A percentile compares a stretch with the other conserved stretches of the same genome.
Evolutionary conservation across 2,888 invertebrate species (phyloP).

Genomic region (Orchesellides sinensis): DNA sequence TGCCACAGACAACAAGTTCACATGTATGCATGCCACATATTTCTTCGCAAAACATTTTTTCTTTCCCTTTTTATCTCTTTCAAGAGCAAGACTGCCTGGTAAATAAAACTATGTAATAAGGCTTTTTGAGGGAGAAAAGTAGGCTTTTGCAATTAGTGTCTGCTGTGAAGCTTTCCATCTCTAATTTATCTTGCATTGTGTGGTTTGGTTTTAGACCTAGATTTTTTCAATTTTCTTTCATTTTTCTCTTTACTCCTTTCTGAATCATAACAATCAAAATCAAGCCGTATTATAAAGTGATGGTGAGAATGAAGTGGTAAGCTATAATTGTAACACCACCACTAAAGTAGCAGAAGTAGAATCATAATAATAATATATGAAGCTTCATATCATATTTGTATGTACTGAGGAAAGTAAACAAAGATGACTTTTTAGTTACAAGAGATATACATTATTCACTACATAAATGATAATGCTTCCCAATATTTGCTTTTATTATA

Average conservation of each 20-base stretch:
- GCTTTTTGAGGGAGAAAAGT: slow-evolving; percentile 44
- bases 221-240: slow-evolving; percentile 9
- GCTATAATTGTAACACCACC: too few relatives aligned
- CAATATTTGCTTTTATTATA: too few relatives aligned
- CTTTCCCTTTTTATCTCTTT: background rate
- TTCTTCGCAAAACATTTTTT: background rate
- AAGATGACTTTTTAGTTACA: too few relatives aligned
- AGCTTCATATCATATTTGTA: too few relatives aligned
- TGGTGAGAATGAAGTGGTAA: too few relatives aligned
- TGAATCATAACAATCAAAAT: background rate
- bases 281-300: too few relatives aligned
- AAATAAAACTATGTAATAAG: slow-evolving; percentile 31
- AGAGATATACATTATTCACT: too few relatives aligned
- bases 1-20: slow-evolving; percentile 44
- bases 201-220: slow-evolving; percentile 41
- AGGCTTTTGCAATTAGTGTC: slow-evolving; percentile 65
- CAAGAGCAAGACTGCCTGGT: slow-evolving; percentile 25
- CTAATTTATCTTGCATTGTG: slow-evolving; percentile 59
- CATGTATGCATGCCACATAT: background rate
- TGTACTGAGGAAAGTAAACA: too few relatives aligned
- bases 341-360: too few relatives aligned
- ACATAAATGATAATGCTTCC: too few relatives aligned
- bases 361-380: too few relatives aligned
- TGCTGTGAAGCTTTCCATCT: slow-evolving; percentile 66
- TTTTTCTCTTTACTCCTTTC: background rate